phyloP scores from a whole-genome alignment of 2,888 invertebrate genomes.

The Chloroclysta siterata region DNA sequence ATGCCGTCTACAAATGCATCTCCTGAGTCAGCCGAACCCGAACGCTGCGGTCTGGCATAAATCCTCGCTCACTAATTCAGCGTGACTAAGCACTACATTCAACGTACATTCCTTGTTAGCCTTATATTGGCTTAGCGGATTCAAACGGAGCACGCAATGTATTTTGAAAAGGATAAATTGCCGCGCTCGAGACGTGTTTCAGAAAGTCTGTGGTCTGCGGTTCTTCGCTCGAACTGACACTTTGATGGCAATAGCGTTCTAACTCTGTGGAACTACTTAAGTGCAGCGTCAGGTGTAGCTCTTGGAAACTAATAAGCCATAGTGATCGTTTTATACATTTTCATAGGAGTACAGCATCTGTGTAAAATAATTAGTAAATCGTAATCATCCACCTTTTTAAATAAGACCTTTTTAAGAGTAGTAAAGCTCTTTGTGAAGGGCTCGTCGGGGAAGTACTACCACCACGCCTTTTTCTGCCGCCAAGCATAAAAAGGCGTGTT shows the following conservation, averaged over 20 bases:
- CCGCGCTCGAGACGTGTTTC: conserved; percentile 20
- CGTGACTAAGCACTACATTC: conserved; percentile 30
- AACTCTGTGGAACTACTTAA: conserved; percentile 20
- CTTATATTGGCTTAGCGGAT: conserved; percentile 7
- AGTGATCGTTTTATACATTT: too few species aligned
- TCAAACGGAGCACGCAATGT: conserved; percentile 36
- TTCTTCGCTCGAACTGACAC: conserved; percentile 25
- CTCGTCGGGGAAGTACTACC: too few species aligned
- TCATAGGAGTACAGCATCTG: too few species aligned
- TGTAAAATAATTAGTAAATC: neutral
- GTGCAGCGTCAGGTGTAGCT: conserved; percentile 18
- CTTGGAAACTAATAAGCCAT: conserved; percentile 16
- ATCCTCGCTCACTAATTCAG: conserved; percentile 32
- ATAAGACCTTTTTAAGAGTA: too few species aligned
- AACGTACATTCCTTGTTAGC: conserved; percentile 35
- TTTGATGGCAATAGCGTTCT: conserved; percentile 23
- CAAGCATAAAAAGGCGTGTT: too few species aligned
- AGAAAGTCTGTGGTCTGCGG: conserved; percentile 20
- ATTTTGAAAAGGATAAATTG: conserved; percentile 25
- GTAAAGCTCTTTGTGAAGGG: too few species aligned
- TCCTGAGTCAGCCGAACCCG: conserved; percentile 29
- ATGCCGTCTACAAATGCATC: conserved; percentile 38
- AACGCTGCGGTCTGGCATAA: conserved; percentile 36
- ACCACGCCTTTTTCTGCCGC: too few species aligned
- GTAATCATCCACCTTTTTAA: too few species aligned